Evolutionary conservation across 1,140 invertebrate species (phyloP).

Genomic region (Meteorus sp.): DNA sequence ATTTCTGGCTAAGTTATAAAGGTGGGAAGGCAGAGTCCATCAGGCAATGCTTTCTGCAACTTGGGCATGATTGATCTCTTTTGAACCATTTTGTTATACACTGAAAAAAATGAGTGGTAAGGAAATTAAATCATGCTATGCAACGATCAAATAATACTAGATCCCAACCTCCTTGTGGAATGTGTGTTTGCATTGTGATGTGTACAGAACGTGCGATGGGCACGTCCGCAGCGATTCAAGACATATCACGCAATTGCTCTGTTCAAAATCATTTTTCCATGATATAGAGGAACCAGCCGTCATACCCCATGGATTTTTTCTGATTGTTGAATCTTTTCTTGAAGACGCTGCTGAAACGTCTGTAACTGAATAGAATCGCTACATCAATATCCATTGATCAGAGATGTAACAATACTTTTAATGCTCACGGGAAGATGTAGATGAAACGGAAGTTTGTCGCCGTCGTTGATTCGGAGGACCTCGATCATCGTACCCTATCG

Average conservation of each 20-base stretch:
- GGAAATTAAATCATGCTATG: constrained; percentile 7
- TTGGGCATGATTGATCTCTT: constrained; percentile 37
- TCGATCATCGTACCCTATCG: no score
- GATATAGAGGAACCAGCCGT: not conserved
- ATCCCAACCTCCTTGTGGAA: constrained; percentile 38
- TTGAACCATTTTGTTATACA: constrained; percentile 41
- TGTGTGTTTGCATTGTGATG: constrained; percentile 36
- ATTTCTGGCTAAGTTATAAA: no score
- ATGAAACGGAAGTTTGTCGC: constrained; percentile 14
- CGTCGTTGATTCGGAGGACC: not conserved
- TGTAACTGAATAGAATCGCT: constrained; percentile 6
- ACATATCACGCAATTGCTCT: constrained; percentile 39
- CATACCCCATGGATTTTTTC: constrained; percentile 15
- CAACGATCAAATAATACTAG: constrained; percentile 13
- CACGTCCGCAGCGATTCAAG: constrained; percentile 19
- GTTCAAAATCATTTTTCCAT: constrained; percentile 30
- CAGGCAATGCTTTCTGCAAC: constrained; percentile 33
- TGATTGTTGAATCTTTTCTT: not conserved
- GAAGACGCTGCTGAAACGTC: constrained; percentile 8
- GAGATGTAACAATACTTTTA: no score
- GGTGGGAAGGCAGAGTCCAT: constrained; percentile 42
- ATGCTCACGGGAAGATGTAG: constrained; percentile 26
- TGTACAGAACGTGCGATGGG: constrained; percentile 20
- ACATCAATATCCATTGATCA: no score
- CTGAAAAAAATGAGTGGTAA: constrained; percentile 32